A percentile compares a stretch with the other conserved stretches of the same genome.
Evolutionary conservation across 2,113 vertebrate genomes (phyloP).

Genomic region (Falco punctatus): DNA sequence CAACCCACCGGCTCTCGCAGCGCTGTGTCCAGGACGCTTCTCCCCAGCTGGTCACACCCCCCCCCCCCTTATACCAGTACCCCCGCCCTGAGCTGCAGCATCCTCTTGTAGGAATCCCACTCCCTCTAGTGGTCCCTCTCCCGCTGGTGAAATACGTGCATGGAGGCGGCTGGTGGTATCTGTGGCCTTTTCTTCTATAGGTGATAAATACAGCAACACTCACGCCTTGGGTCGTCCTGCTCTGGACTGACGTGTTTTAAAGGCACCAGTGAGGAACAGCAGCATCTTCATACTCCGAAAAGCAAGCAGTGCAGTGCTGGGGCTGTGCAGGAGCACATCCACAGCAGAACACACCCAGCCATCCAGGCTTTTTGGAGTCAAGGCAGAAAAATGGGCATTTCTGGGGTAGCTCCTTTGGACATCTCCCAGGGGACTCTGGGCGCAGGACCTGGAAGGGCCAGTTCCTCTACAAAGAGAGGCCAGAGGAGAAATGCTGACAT

Average conservation of each 20-base stretch:
- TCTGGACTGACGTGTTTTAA: neutral
- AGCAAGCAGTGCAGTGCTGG: neutral
- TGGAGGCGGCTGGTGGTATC: neutral
- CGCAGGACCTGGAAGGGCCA: neutral
- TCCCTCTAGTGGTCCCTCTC: slow-evolving; percentile 54
- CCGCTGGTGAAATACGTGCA: neutral
- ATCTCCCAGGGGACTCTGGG: neutral
- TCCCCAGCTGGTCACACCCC: neutral
- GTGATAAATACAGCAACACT: neutral
- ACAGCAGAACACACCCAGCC: neutral
- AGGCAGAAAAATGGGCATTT: neutral
- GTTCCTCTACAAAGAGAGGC: neutral
- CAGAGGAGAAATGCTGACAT: rapidly evolving
- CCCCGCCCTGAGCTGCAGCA: neutral
- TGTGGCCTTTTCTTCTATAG: neutral
- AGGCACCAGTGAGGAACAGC: neutral
- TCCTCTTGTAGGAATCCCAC: neutral
- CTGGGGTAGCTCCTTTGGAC: neutral
- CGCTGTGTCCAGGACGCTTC: neutral
- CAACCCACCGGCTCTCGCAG: neutral
- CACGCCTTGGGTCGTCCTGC: neutral
- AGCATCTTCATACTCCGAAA: neutral
- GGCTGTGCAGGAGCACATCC: neutral
- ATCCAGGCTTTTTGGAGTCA: neutral
- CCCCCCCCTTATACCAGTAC: neutral